Evolutionary conservation across 2,888 invertebrate species (phyloP).

Genomic region (Caenorhabditis sp.): DNA sequence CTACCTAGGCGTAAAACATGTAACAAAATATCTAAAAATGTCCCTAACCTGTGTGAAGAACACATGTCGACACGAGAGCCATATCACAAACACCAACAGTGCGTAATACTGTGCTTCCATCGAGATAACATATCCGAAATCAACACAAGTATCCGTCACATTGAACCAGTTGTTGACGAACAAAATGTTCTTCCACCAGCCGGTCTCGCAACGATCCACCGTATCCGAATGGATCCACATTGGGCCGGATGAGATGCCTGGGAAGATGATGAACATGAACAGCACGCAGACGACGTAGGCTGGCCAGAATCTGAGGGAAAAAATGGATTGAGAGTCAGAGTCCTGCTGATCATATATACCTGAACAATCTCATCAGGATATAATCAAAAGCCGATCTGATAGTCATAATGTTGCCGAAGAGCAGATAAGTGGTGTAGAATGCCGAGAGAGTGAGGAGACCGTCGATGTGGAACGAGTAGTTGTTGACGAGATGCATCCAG

Average conservation of each 20-base stretch:
- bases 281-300: slow-evolving; percentile 76
- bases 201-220: slow-evolving; percentile 73
- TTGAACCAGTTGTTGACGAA: slow-evolving; percentile 82
- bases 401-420: slow-evolving; percentile 59
- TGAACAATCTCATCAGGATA: slow-evolving; percentile 57
- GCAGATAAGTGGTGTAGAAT: slow-evolving; percentile 74
- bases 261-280: slow-evolving; percentile 76
- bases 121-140: slow-evolving; percentile 79
- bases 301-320: slow-evolving; percentile 76
- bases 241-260: slow-evolving; percentile 79
- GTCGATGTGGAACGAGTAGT: slow-evolving; percentile 71
- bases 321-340: neutral
- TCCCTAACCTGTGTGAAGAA: slow-evolving; percentile 58
- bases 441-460: slow-evolving; percentile 78
- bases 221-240: slow-evolving; percentile 82
- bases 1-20: too few relatives aligned
- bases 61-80: slow-evolving; percentile 54
- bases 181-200: slow-evolving; percentile 82
- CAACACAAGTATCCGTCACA: slow-evolving; percentile 79
- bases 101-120: slow-evolving; percentile 80
- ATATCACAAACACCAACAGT: slow-evolving; percentile 71
- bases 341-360: too few relatives aligned
- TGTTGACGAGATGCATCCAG: slow-evolving; percentile 77
- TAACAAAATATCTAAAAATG: too few relatives aligned
- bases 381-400: slow-evolving; percentile 44